Evolutionary conservation across 2,888 invertebrate genomes (phyloP).

Genomic region (Apodemia hepburni): DNA sequence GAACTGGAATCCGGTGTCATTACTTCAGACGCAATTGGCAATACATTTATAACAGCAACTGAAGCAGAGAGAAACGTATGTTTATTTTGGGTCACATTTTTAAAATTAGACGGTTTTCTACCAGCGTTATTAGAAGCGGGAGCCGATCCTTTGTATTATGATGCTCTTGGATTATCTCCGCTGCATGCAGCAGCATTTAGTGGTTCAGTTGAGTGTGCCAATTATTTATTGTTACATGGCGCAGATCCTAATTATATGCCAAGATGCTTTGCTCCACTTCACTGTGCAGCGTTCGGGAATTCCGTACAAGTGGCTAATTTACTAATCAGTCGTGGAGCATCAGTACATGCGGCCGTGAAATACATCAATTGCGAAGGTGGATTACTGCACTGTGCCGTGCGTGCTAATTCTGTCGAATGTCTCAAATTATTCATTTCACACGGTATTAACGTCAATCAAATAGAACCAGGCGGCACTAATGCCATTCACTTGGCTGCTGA

Average conservation of each 20-base stretch:
- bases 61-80: conserved; percentile 86
- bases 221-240: conserved; percentile 84
- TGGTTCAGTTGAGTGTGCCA: conserved; percentile 86
- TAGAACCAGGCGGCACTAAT: conserved; percentile 88
- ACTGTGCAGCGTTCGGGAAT: conserved; percentile 94
- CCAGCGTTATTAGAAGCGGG: conserved; percentile 83
- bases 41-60: conserved; percentile 77
- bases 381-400: conserved; percentile 90
- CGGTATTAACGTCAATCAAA: conserved; percentile 87
- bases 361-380: conserved; percentile 86
- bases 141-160: conserved; percentile 85
- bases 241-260: conserved; percentile 85
- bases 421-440: conserved; percentile 86
- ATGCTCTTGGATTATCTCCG: conserved; percentile 87
- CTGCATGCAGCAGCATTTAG: conserved; percentile 89
- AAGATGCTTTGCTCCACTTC: conserved; percentile 89
- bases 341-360: conserved; percentile 84
- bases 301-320: conserved; percentile 89
- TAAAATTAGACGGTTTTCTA: conserved; percentile 84
- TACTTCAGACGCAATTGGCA: conserved; percentile 75
- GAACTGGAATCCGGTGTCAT: conserved; percentile 86
- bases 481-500: conserved; percentile 91
- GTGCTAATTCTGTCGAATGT: conserved; percentile 91
- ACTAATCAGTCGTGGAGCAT: conserved; percentile 86
- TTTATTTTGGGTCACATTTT: conserved; percentile 87